phyloP scores from a whole-genome alignment of 1,140 invertebrate genomes.

The Zeugodacus cucurbitae region DNA sequence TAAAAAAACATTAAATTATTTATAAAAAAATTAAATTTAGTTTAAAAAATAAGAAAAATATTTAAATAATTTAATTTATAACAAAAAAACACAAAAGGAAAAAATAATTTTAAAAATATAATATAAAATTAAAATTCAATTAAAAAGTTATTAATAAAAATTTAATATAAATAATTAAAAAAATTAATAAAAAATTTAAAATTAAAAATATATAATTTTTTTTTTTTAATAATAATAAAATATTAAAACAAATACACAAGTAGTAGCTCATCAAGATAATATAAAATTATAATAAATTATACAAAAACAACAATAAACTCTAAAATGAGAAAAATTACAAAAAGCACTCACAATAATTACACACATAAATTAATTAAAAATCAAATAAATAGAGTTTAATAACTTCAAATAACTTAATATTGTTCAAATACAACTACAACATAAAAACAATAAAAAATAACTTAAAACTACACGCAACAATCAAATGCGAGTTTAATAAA shows the following conservation, averaged over 20 bases:
- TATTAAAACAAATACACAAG: no score
- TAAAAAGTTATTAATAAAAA: neutral
- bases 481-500: slow-evolving; percentile 37
- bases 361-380: slow-evolving; percentile 25
- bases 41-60: slow-evolving; percentile 1
- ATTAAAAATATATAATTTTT: neutral
- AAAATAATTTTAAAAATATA: neutral
- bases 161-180: neutral
- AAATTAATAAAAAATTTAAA: neutral
- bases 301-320: neutral
- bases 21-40: no score
- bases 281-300: no score
- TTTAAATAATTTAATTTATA: slow-evolving; percentile 26
- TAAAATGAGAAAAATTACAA: neutral
- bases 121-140: neutral
- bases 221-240: no score
- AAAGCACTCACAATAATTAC: neutral
- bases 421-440: neutral
- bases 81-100: no score
- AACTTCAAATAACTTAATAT: neutral
- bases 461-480: neutral
- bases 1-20: neutral
- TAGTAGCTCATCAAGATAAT: no score
- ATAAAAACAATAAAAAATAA: neutral
- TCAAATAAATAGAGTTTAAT: neutral